Percentiles rank a stretch among this genome's conserved stretches.
Conservation (phyloP, 2,888 invertebrate species). For the Nephrotoma guestfalica region DNA sequence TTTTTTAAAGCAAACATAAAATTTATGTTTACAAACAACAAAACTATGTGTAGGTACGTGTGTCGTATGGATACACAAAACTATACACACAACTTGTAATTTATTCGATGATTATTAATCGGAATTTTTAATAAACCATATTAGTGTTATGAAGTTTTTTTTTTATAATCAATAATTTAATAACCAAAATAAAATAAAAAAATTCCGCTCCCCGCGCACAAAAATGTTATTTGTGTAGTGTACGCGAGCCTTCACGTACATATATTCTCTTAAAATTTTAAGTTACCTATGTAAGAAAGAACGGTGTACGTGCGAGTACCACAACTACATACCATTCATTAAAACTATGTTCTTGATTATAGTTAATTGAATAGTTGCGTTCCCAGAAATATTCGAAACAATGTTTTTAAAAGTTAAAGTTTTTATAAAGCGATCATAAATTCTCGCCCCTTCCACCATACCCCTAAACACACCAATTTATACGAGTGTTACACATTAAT, state of each 20-base stretch:
- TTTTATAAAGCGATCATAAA: not conserved
- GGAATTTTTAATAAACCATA: not conserved
- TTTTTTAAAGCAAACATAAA: not conserved
- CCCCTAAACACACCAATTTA: not conserved
- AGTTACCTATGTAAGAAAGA: not conserved
- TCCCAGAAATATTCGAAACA: not conserved
- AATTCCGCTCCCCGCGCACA: not conserved
- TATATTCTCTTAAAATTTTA: not conserved
- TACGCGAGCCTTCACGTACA: not conserved
- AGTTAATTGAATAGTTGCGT: not conserved
- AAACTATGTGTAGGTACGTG: not conserved
- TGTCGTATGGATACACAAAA: not conserved
- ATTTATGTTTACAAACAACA: not conserved
- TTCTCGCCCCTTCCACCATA: not conserved
- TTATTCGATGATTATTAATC: not conserved
- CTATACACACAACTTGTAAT: not conserved
- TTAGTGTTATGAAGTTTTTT: not conserved
- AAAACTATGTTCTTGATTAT: not conserved
- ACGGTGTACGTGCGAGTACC: not conserved
- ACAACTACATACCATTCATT: not conserved
- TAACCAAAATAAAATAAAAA: not conserved
- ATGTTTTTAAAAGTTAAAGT: not conserved
- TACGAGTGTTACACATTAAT: not conserved
- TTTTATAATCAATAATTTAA: not conserved
- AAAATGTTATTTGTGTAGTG: not conserved